Base-by-base conservation (phyloP, 2,888 invertebrate genomes). In the Sisyra nigra region DNA sequence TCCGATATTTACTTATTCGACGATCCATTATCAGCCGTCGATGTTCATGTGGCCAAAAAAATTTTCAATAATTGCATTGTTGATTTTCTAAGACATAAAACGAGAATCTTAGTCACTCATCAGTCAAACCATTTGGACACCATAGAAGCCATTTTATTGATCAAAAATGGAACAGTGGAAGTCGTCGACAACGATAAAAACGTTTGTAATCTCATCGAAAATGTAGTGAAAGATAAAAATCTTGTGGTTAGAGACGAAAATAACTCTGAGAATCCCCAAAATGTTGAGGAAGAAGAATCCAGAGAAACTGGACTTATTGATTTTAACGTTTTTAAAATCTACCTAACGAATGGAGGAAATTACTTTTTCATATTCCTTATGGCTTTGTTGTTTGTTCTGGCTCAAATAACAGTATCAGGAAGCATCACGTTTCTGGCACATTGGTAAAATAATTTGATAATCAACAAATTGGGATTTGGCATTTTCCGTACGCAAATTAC, bases 11-110 rank as follows among this genome's bases (percentile, higher is more conserved):
- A 92, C 62, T 78, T 93, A 55, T 67, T 98, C 53, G 97, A 98
- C 58, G 97, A 98, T 71, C 96, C 97, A 2, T 67, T 87, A 40
- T 91, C 91, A 57, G 96, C 96, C 3, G 96, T 97, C 1, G 97
- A 97, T 63, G 80, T 91, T 19, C 96, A 97, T 60, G 96, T 97
- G 40, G 96, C 96, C 10, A 93, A 92, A 66, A 94, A 96, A 59
- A 91, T 97, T 54, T 98, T 97, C 58, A 88, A 96, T 50, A 76
- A 91, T 60, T 89, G 91, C 18, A 77, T 97, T 47, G 89, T 68
- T 46, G 77, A 85, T 51, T 50, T 88, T 10, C 63, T 89, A 41
- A 76, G 76, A 51, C 63, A 67, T 51, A 86, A 82, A 68, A 94
- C 96, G 0, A 72, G 96, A 47, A 65, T 98, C 37, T 71, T 97